These are phyloP conservation scores for Synergus laeviventris DNA, from an alignment of 2,888 invertebrate genomes.

Conservation along the genomic window DNA sequence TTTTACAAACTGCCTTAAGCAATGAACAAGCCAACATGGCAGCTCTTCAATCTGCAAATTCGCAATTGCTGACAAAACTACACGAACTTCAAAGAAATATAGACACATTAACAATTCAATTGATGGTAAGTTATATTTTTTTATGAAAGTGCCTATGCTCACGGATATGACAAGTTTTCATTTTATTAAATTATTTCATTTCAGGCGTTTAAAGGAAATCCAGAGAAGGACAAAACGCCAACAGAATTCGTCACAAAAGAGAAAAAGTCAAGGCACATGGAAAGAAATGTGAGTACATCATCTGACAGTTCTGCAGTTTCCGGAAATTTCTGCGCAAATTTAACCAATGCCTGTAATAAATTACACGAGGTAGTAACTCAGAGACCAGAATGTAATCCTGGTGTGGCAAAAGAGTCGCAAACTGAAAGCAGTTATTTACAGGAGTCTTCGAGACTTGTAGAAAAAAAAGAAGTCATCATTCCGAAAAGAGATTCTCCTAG, in stretches of 20 bases:
- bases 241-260: background rate
- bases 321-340: background rate
- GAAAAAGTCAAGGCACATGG: background rate
- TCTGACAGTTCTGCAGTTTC: background rate
- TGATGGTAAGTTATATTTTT: constrained; percentile 59
- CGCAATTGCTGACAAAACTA: constrained; percentile 66
- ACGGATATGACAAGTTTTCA: background rate
- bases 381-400: background rate
- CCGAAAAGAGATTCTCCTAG: background rate
- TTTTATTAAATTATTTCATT: background rate
- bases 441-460: background rate
- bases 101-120: constrained; percentile 67
- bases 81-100: constrained; percentile 68
- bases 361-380: background rate
- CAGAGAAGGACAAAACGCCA: constrained; percentile 40
- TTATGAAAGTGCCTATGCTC: no score
- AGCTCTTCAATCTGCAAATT: constrained; percentile 66
- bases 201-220: background rate
- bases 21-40: constrained; percentile 66
- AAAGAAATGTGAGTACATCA: background rate
- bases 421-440: constrained; percentile 29
- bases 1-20: constrained; percentile 62
- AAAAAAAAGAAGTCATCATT: background rate
- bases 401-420: constrained; percentile 20
- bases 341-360: background rate